These are phyloP conservation scores for Mesoligia furuncula DNA, from an alignment of 2,888 invertebrate species.

Conservation along the genomic window DNA sequence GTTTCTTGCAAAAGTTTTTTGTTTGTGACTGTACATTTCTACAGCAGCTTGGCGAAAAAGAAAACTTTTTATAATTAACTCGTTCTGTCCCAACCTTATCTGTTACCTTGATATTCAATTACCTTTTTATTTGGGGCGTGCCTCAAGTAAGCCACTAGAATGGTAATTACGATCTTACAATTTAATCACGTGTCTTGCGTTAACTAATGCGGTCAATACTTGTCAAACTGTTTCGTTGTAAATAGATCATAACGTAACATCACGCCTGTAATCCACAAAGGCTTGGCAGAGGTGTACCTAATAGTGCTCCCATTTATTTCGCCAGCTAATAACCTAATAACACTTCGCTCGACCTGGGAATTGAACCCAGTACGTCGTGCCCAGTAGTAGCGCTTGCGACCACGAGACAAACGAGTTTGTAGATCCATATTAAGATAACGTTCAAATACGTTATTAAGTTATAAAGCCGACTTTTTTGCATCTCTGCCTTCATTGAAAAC, in stretches of 20 bases:
- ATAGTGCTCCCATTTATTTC: not conserved
- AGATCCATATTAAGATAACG: conserved; percentile 58
- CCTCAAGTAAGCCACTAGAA: conserved; percentile 40
- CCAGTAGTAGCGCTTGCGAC: too few species aligned
- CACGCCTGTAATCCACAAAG: not conserved
- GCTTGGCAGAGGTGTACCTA: not conserved
- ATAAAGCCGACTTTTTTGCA: conserved; percentile 41
- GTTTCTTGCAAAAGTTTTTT: not conserved
- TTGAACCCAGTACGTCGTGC: not conserved
- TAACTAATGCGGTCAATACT: conserved; percentile 35
- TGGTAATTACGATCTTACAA: conserved; percentile 53
- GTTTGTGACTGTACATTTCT: conserved; percentile 11
- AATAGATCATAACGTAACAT: not conserved
- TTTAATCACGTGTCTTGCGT: conserved; percentile 52
- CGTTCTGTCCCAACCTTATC: conserved; percentile 50
- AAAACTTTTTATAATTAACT: conserved; percentile 57
- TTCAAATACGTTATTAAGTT: conserved; percentile 34
- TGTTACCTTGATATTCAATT: conserved; percentile 53
- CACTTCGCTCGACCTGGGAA: not conserved
- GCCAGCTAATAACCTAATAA: not conserved
- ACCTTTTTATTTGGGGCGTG: conserved; percentile 60
- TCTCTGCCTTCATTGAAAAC: conserved; percentile 32
- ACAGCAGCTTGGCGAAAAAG: conserved; percentile 19
- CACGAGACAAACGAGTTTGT: not conserved
- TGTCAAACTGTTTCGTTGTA: conserved; percentile 31